Evolutionary conservation across 1,140 invertebrate genomes (phyloP), one percentile per base, ranked within the genome.

Genomic region (Lepidotrigona ventralis): DNA sequence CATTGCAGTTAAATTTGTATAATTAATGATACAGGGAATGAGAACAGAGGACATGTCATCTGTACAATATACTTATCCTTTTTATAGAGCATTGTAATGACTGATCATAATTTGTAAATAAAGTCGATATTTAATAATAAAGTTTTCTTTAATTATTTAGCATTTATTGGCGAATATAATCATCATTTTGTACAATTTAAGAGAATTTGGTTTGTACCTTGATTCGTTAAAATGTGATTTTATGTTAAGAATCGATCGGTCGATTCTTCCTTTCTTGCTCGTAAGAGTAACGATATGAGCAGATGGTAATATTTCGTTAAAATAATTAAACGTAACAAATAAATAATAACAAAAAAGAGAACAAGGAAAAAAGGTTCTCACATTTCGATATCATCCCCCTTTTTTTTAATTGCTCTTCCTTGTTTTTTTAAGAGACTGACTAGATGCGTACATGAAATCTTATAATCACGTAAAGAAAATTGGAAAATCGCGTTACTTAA

Each of bases 301-400:
- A 26, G 68, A 63, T 17, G 51, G 51, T 26, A 17, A 77, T 73
- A 72, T 79, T 63, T 63, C 64, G 78, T 88, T 85, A 89, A 88
- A 88, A 90, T 89, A 90, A 88, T 91, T 88, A 90, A 85, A 88
- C 88, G 83, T 92, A 92, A 92, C 89, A 92, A 93, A 93, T 93
- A 92, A 93, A 92, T 93, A 92, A 91, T 92, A 93, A 92, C 91
- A 93, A 92, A 92, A 90, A 75, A 83, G 82, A 86, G 88, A 90
- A 88, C 88, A 91, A 90, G 85, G 81, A 89, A 90, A 90, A 83
- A 89, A 85, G 86, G 87, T 86, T 83, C 87, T 86, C 86, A 15
- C 12, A 39, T 84, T 77, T 84, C 79, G 63, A 54, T 46, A 71
- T n/a, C 14, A 39, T 60, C 46, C 46, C 74, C 60, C 46, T 17